Base-by-base conservation (phyloP, 2,113 vertebrate genomes). In the Geococcyx californianus region DNA sequence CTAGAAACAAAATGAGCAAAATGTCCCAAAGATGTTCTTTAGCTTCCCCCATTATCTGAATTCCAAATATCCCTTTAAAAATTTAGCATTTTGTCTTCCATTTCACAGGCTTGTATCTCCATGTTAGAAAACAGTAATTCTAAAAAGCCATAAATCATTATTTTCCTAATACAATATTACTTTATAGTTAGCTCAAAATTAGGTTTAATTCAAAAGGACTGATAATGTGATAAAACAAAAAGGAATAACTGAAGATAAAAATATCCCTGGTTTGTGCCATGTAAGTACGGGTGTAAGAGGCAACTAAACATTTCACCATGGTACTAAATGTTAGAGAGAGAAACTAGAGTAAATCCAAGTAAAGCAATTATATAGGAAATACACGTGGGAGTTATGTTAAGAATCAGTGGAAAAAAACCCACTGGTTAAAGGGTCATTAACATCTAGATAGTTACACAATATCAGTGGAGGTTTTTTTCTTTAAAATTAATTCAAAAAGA, bases 11-110 rank as follows among this genome's bases (percentile, higher is more conserved):
- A 91, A 83, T 68, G 28, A 94, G 38, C 40, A 69, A 87, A 69
- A 84, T 19, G 18, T 79, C 75, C 44, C 49, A 91, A 91, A 36
- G 49, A 59, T 64, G 38, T 91, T 78, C 54, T 87, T 87, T 84
- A 94, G 54, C 78, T 91, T 88, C 62, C 25, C 33, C 78, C 55
- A 40, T 91, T 79, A 63, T 59, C 38, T 91, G 73, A 69, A 87
- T 91, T 91, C 73, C 49, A 94, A 87, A 80, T 69, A 79, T 47
- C 55, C 73, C 78, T 74, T 79, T 74, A 69, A 87, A 87, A 88
- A 88, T 70, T 64, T 77, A 88, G 44, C 23, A 88, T 80, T 84
- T 87, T 88, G 62, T 64, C 74, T 88, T 88, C 79, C 11, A 64
- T 91, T 84, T 80, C 68, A 88, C 28, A 62, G 40, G 25, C 89